These are phyloP conservation scores for Drepana arcuata DNA, from an alignment of 1,140 invertebrate genomes.

Conservation along the genomic window DNA sequence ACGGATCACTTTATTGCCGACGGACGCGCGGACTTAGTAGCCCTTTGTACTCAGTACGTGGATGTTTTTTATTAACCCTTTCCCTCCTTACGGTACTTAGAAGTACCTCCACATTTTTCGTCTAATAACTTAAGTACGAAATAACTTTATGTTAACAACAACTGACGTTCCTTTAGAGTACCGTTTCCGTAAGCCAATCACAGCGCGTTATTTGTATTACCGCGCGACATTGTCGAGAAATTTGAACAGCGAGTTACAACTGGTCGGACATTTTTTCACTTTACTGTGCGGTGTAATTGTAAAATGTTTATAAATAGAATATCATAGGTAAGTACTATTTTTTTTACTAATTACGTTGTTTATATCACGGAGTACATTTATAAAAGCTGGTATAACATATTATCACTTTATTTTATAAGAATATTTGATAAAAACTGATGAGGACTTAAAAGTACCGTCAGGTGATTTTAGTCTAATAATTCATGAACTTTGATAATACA, in stretches of 20 bases:
- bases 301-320: slow-evolving; percentile 22
- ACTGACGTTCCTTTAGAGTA: slow-evolving; percentile 23
- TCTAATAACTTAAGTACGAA: slow-evolving; percentile 28
- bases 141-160: slow-evolving; percentile 20
- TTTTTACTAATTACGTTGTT: slow-evolving; percentile 17
- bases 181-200: slow-evolving; percentile 25
- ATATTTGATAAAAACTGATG: neutral
- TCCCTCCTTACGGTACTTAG: slow-evolving; percentile 19
- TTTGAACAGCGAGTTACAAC: slow-evolving; percentile 24
- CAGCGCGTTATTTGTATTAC: slow-evolving; percentile 23
- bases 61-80: too few species aligned
- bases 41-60: too few species aligned
- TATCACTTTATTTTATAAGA: neutral
- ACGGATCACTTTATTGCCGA: slow-evolving; percentile 10
- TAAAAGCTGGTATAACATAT: slow-evolving; percentile 11
- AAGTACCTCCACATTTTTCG: slow-evolving; percentile 26
- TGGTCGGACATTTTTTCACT: slow-evolving; percentile 19
- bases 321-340: slow-evolving; percentile 21
- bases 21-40: slow-evolving; percentile 9
- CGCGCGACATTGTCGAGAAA: slow-evolving; percentile 13
- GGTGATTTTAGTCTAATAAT: too few species aligned
- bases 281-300: slow-evolving; percentile 18
- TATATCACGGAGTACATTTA: slow-evolving; percentile 15
- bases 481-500: too few species aligned
- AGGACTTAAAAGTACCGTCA: too few species aligned